Conservation (phyloP, 1,140 invertebrate species). For the Fopius arisanus region DNA sequence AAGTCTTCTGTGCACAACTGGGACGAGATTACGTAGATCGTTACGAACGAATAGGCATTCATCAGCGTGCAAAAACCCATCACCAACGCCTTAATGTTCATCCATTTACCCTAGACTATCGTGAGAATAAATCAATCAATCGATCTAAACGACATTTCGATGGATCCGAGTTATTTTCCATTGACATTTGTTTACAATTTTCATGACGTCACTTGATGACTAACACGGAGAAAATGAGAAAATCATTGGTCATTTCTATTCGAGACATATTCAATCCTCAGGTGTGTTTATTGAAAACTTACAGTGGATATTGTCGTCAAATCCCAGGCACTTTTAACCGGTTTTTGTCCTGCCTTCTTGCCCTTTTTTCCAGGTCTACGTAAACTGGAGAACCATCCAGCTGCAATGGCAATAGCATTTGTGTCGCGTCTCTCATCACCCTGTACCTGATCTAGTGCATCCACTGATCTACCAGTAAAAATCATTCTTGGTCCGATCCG, state of each 20-base stretch:
- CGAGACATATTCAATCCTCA: no score
- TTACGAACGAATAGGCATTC: not conserved
- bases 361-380: conserved; percentile 69
- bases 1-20: not conserved
- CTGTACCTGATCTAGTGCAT: conserved; percentile 52
- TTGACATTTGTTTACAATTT: no score
- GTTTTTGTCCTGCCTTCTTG: conserved; percentile 56
- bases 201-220: no score
- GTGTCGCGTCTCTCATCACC: conserved; percentile 36
- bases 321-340: conserved; percentile 73
- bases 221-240: no score
- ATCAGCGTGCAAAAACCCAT: no score
- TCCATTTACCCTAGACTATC: no score
- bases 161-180: no score
- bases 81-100: no score
- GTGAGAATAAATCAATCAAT: no score
- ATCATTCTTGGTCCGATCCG: conserved; percentile 44
- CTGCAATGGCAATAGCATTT: conserved; percentile 67
- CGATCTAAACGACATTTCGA: no score
- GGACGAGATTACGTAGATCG: not conserved
- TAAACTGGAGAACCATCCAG: conserved; percentile 80
- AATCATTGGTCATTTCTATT: no score
- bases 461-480: conserved; percentile 54
- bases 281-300: not conserved
- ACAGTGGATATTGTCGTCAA: conserved; percentile 62